Conservation (phyloP, 1,140 invertebrate genomes). For the Eciton burchellii region DNA sequence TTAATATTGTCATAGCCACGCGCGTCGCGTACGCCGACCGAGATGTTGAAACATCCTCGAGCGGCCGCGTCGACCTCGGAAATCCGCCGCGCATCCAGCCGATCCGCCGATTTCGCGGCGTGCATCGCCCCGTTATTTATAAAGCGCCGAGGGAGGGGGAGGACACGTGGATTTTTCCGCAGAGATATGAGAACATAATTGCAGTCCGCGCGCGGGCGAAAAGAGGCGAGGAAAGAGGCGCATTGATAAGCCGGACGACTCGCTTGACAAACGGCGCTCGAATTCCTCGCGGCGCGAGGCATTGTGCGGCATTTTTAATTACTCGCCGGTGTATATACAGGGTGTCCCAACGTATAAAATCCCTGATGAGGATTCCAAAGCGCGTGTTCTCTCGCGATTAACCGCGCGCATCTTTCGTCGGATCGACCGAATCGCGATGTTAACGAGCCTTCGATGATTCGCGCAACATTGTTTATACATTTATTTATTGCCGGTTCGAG, state of each 20-base stretch:
- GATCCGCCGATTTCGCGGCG: slow-evolving; percentile 45
- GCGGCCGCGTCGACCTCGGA: slow-evolving; percentile 40
- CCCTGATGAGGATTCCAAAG: too few species aligned
- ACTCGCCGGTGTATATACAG: neutral
- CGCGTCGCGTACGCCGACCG: slow-evolving; percentile 12
- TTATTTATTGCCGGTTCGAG: too few species aligned
- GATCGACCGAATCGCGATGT: too few species aligned
- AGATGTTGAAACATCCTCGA: slow-evolving; percentile 28
- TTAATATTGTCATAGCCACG: neutral
- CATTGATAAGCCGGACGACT: slow-evolving; percentile 33
- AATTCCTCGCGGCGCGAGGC: slow-evolving; percentile 22
- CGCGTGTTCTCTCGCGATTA: neutral
- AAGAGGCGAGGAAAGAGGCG: slow-evolving; percentile 10
- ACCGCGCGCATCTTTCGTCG: too few species aligned
- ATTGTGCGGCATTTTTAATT: neutral
- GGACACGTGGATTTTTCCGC: slow-evolving; percentile 38
- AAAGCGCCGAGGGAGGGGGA: slow-evolving; percentile 3
- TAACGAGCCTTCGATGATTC: too few species aligned
- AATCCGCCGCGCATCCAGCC: neutral
- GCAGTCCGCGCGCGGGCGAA: slow-evolving; percentile 13
- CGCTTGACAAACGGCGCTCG: slow-evolving; percentile 40
- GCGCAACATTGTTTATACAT: too few species aligned
- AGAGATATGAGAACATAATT: slow-evolving; percentile 49
- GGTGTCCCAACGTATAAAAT: neutral
- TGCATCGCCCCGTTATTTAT: slow-evolving; percentile 42